Evolutionary conservation across 2,113 vertebrate genomes (phyloP).

Genomic region (Rostratula benghalensis): DNA sequence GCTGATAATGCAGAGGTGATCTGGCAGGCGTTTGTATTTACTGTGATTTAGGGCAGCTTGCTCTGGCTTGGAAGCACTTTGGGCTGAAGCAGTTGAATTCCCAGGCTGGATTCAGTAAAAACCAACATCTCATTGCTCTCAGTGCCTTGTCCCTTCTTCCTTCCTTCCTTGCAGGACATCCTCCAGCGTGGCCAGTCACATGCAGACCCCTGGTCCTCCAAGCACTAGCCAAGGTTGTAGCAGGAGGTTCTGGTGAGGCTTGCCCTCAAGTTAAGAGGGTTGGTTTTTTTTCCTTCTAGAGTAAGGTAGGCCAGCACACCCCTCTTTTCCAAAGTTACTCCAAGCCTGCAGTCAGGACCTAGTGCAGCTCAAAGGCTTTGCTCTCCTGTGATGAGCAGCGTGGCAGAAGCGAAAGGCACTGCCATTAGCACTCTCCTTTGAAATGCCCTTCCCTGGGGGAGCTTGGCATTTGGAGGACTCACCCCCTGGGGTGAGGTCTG

Average conservation of each 20-base stretch:
- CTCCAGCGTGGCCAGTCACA: no score
- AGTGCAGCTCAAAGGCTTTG: neutral
- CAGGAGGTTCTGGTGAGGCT: neutral
- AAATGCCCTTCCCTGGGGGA: neutral
- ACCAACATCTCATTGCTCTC: neutral
- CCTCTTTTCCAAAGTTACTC: neutral
- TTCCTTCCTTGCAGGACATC: neutral
- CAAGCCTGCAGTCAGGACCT: neutral
- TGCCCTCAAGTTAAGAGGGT: neutral
- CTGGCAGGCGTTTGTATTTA: neutral
- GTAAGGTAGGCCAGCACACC: neutral
- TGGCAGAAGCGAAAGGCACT: neutral
- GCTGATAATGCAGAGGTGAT: neutral
- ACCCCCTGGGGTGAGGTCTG: neutral
- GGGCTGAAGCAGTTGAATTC: neutral
- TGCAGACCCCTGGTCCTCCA: neutral
- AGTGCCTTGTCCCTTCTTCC: neutral
- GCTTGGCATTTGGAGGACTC: slow-evolving; percentile 19
- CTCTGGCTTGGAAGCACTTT: neutral
- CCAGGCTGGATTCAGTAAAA: neutral
- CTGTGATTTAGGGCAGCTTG: neutral
- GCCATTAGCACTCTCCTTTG: neutral
- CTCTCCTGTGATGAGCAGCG: neutral
- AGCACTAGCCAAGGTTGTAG: no score
- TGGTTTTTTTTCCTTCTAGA: neutral